A percentile compares a stretch with the other conserved stretches of the same genome.
Conservation (phyloP, 1,140 invertebrate genomes). For the Drosophila pseudoananassae region DNA sequence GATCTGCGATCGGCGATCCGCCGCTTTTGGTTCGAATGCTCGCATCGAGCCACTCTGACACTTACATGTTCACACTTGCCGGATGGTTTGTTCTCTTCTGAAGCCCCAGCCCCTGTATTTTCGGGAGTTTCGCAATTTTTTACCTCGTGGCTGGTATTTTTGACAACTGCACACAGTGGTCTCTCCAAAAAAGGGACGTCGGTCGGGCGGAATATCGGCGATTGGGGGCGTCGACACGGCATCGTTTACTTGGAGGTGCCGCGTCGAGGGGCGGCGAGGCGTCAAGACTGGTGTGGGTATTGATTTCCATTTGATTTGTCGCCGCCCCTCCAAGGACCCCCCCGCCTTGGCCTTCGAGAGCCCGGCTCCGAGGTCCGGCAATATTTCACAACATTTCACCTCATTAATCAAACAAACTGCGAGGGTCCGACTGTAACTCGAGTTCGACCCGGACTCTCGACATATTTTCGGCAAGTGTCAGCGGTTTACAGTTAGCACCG, state of each 20-base stretch:
- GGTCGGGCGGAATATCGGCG: conserved; percentile 1
- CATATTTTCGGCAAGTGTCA: conserved; percentile 81
- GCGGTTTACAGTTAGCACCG: conserved; percentile 69
- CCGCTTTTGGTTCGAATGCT: conserved; percentile 38
- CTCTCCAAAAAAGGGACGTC: conserved; percentile 55
- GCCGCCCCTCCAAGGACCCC: conserved; percentile 9
- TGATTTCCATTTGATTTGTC: conserved; percentile 82
- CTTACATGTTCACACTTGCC: conserved; percentile 70
- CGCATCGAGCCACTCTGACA: conserved; percentile 44
- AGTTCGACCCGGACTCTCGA: conserved; percentile 16
- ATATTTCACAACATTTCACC: conserved; percentile 83
- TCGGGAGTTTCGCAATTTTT: conserved; percentile 55
- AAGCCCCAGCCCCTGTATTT: conserved; percentile 1
- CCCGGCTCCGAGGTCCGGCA: conserved; percentile 31
- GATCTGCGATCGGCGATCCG: not conserved
- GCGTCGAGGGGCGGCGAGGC: conserved; percentile 43
- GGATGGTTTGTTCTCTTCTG: conserved; percentile 20
- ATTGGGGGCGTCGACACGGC: conserved; percentile 52
- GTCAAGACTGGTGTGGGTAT: conserved; percentile 77
- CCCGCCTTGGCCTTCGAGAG: not conserved
- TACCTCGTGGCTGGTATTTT: conserved; percentile 55
- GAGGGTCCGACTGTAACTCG: conserved; percentile 33
- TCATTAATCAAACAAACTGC: conserved; percentile 81
- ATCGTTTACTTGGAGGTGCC: conserved; percentile 32
- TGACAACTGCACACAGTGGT: conserved; percentile 64